These are phyloP conservation scores for Tipula helvola DNA, from an alignment of 2,888 invertebrate genomes.

Conservation along the genomic window DNA sequence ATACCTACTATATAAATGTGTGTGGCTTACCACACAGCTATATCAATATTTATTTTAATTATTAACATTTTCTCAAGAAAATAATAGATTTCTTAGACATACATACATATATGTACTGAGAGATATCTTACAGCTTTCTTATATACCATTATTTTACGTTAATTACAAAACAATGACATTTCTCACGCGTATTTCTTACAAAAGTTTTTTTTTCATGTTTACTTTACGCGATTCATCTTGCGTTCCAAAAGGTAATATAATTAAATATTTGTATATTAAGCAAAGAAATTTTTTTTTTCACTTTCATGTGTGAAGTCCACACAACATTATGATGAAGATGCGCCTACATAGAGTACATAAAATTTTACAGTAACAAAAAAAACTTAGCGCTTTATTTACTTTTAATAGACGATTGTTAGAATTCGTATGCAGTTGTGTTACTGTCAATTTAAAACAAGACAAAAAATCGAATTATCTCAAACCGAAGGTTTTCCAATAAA, in stretches of 20 bases:
- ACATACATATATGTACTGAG: background rate
- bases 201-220: background rate
- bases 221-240: background rate
- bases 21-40: background rate
- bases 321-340: background rate
- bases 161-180: background rate
- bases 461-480: background rate
- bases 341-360: background rate
- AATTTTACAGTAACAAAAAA: background rate
- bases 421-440: background rate
- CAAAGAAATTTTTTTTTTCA: background rate
- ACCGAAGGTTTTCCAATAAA: background rate
- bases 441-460: background rate
- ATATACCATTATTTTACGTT: background rate
- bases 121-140: background rate
- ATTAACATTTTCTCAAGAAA: background rate
- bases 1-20: background rate
- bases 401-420: background rate
- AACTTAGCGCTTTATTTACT: background rate
- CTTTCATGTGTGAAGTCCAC: background rate
- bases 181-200: background rate
- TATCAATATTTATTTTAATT: background rate
- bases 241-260: background rate
- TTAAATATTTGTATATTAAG: background rate
- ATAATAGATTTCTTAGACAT: background rate